Evolutionary conservation across 2,797 vertebrate species (phyloP).

Genomic region (Ctenopoma multispine): DNA sequence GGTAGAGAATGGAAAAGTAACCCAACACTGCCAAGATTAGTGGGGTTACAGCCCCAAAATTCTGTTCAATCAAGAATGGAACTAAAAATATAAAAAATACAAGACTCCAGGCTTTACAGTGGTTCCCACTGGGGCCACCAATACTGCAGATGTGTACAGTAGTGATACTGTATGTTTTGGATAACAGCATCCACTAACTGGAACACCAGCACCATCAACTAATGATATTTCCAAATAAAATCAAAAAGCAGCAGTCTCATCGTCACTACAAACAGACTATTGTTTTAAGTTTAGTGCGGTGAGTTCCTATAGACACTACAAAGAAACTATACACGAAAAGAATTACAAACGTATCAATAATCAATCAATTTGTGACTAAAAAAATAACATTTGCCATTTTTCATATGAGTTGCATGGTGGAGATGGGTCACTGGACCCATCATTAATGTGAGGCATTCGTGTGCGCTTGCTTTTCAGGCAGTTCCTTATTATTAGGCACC

Average conservation of each 20-base stretch:
- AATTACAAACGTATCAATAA: too few species aligned
- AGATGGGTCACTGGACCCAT: not conserved
- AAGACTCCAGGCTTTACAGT: slow-evolving; percentile 18
- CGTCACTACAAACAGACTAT: not conserved
- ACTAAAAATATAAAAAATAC: slow-evolving; percentile 32
- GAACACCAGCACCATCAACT: not conserved
- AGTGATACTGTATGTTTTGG: slow-evolving; percentile 19
- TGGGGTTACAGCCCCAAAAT: slow-evolving; percentile 2
- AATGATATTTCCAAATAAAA: not conserved
- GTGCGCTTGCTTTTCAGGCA: too few species aligned
- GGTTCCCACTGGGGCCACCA: slow-evolving; percentile 18
- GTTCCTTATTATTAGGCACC: too few species aligned
- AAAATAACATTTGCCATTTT: not conserved
- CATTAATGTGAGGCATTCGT: not conserved
- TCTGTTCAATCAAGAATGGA: slow-evolving; percentile 15
- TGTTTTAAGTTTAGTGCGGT: too few species aligned
- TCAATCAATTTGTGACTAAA: too few species aligned
- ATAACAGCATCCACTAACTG: slow-evolving; percentile 4
- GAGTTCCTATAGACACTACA: too few species aligned
- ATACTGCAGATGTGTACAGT: slow-evolving; percentile 2
- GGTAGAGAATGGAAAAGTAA: slow-evolving; percentile 43
- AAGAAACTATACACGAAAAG: too few species aligned
- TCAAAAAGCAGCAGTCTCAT: not conserved
- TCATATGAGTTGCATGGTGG: not conserved
- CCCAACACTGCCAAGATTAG: slow-evolving; percentile 28